Percentiles rank a stretch among this genome's conserved stretches.
Evolutionary conservation across 2,797 vertebrate species (phyloP).

Genomic region (Alca torda): DNA sequence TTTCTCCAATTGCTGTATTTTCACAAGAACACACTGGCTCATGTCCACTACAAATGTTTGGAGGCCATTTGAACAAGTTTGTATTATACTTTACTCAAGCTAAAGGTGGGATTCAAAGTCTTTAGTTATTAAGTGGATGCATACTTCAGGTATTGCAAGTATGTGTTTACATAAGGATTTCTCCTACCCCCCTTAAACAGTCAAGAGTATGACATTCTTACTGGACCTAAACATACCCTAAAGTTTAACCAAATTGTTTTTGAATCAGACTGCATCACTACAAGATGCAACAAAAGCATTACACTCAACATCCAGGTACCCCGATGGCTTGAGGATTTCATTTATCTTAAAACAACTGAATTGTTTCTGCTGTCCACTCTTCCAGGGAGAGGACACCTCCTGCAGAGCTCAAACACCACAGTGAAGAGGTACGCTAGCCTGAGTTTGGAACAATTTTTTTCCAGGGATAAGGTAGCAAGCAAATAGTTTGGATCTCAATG

Average conservation of each 20-base stretch:
- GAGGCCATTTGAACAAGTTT: background rate
- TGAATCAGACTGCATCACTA: background rate
- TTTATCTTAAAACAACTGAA: background rate
- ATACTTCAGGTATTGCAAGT: background rate
- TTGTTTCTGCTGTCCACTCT: background rate
- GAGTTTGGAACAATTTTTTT: background rate
- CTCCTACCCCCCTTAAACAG: background rate
- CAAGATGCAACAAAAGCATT: background rate
- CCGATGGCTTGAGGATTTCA: background rate
- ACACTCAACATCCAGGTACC: background rate
- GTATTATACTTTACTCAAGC: background rate
- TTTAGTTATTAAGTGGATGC: background rate
- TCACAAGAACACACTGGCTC: background rate
- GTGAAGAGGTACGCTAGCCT: background rate
- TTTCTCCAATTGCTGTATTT: background rate
- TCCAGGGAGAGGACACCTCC: background rate
- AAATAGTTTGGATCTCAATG: background rate
- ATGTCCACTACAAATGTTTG: background rate
- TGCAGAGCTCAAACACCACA: background rate
- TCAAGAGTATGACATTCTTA: background rate
- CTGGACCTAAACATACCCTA: background rate
- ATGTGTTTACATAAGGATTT: background rate
- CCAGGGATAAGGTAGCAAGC: background rate
- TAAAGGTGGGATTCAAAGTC: background rate
- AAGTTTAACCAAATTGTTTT: background rate